Percentiles rank a stretch among this genome's conserved stretches.
Evolutionary conservation across 2,113 vertebrate species (phyloP).

Genomic region (Zonotrichia leucophrys): DNA sequence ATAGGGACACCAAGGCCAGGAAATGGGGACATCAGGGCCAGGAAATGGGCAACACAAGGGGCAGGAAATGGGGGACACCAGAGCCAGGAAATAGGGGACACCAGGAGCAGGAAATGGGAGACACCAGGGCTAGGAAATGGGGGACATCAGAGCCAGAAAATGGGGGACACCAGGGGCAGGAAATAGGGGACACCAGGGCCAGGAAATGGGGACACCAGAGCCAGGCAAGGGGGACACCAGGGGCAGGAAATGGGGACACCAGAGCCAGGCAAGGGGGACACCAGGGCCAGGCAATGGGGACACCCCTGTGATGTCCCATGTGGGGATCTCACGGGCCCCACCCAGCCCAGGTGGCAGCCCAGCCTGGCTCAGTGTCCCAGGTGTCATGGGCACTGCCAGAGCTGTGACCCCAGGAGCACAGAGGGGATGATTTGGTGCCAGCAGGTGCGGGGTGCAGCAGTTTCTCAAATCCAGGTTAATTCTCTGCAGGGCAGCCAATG

Average conservation of each 20-base stretch:
- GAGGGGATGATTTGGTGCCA: not conserved
- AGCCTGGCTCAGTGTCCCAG: fast-evolving
- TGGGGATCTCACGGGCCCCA: fast-evolving
- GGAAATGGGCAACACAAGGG: not conserved
- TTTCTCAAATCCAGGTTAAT: not conserved
- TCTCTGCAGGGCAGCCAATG: fast-evolving
- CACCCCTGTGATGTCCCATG: not conserved
- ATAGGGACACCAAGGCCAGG: fast-evolving
- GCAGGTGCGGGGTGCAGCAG: fast-evolving
- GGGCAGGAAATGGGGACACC: too few species aligned
- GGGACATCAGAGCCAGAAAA: fast-evolving
- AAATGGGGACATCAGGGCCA: not conserved
- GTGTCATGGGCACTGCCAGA: not conserved
- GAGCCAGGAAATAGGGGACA: not conserved
- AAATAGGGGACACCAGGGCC: not conserved
- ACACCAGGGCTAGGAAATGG: not conserved
- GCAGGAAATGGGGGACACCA: too few species aligned
- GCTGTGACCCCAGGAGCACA: not conserved
- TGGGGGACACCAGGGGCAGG: not conserved
- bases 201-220: too few species aligned
- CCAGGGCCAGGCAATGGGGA: not conserved
- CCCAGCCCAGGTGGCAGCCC: not conserved
- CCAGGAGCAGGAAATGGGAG: fast-evolving
- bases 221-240: too few species aligned
- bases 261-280: not conserved